Evolutionary conservation across 1,140 invertebrate species (phyloP).

Genomic region (Caenorhabditis tropicalis): DNA sequence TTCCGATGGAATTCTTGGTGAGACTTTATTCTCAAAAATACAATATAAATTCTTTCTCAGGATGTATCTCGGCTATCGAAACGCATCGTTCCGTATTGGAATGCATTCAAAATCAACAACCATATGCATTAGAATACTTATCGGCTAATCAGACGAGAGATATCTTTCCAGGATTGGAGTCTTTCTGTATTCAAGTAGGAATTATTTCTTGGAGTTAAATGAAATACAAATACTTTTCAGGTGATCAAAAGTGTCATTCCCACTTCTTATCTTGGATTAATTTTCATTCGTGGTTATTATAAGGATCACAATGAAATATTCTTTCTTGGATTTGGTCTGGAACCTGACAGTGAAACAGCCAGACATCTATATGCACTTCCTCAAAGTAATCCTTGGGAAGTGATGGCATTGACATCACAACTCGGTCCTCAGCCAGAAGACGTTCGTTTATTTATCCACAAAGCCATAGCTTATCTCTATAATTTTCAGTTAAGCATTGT

Average conservation of each 20-base stretch:
- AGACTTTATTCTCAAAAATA: not conserved
- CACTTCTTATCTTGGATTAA: conserved; percentile 31
- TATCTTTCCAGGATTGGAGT: conserved; percentile 48
- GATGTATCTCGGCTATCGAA: conserved; percentile 43
- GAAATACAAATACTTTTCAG: not conserved
- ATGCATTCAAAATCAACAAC: conserved; percentile 45
- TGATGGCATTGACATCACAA: not conserved
- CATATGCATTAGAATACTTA: conserved; percentile 46
- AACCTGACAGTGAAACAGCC: conserved; percentile 50
- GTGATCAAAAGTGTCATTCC: conserved; percentile 49
- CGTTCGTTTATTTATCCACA: not conserved
- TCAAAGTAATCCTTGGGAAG: conserved; percentile 17
- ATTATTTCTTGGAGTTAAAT: not conserved
- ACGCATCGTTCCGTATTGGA: conserved; percentile 33
- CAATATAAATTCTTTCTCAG: not conserved
- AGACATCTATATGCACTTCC: conserved; percentile 20
- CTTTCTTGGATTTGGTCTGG: conserved; percentile 45
- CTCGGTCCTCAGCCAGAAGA: conserved; percentile 15
- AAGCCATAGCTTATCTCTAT: too few relatives aligned
- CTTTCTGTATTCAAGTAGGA: conserved; percentile 46
- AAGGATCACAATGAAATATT: conserved; percentile 55
- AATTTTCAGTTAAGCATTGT: not conserved
- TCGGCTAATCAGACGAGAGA: conserved; percentile 50
- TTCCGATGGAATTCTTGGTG: conserved; percentile 32
- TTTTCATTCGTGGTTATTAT: conserved; percentile 49